Percentiles rank a stretch among this genome's conserved stretches.
Evolutionary conservation across 1,140 invertebrate species (phyloP).

Genomic region (Amphibalanus amphitrite): DNA sequence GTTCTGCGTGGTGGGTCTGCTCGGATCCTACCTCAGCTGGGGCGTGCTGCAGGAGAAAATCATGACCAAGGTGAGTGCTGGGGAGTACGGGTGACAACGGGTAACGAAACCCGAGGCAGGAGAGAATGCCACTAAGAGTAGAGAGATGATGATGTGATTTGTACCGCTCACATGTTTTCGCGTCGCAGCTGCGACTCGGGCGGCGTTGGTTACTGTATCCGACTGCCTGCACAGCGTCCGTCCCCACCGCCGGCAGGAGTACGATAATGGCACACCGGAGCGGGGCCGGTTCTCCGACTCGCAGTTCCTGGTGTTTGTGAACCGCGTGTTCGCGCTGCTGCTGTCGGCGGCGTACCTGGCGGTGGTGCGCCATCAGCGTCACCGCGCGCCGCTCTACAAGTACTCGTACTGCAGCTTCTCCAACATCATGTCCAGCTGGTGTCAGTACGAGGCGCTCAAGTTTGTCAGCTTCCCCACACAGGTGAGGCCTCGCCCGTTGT

Average conservation of each 20-base stretch:
- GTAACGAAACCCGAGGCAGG: too few relatives aligned
- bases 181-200: too few relatives aligned
- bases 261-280: not conserved
- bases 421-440: slow-evolving; percentile 98
- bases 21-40: slow-evolving; percentile 82
- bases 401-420: slow-evolving; percentile 93
- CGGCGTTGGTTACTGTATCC: too few relatives aligned
- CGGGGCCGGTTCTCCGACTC: slow-evolving; percentile 31
- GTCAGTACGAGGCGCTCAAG: slow-evolving; percentile 97
- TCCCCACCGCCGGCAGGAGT: too few relatives aligned
- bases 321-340: slow-evolving; percentile 24
- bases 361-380: slow-evolving; percentile 24
- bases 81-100: too few relatives aligned
- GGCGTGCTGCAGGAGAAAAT: slow-evolving; percentile 85
- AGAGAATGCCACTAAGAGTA: too few relatives aligned
- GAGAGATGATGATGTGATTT: too few relatives aligned
- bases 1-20: slow-evolving; percentile 73
- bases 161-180: too few relatives aligned
- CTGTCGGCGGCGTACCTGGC: slow-evolving; percentile 3
- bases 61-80: slow-evolving; percentile 31
- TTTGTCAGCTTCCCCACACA: slow-evolving; percentile 96
- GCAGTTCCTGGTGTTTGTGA: slow-evolving; percentile 38
- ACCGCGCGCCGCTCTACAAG: slow-evolving; percentile 78
- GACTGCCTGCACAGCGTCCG: too few relatives aligned
- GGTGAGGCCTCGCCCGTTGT: too few relatives aligned